Evolutionary conservation across 2,113 vertebrate species (phyloP), one percentile per base, ranked within the genome.

Genomic region (Pandion haliaetus): DNA sequence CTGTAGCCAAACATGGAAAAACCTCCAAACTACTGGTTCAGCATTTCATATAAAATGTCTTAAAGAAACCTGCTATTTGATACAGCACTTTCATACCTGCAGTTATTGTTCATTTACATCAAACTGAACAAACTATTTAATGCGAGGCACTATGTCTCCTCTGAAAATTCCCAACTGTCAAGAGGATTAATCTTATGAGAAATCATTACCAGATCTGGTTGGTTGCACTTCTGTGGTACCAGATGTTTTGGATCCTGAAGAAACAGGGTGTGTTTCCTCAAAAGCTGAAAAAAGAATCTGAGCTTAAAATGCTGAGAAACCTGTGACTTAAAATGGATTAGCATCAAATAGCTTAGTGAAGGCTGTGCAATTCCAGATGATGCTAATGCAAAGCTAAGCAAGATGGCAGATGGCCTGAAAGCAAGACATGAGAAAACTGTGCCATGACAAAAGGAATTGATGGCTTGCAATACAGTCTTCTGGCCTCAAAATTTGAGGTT

Each of bases 221-320:
- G 96, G 71, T 94, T 88, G 92, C 58, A 71, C 69, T 95, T 95
- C 96, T 94, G 50, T 45, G 61, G 79, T 86, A 82, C 81, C 70
- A 97, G 94, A 28, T 5, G 66, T 45, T 97, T 97, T 95, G 93
- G 84, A 85, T 98, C 96, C 96, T 66, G 96, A 94, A 95, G 98
- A 91, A 96, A 97, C 57, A 88, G 96, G 84, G 31, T 96, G 88
- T 69, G 87, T 97, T 98, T 96, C 95, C 95, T 94, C 96, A 95
- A 95, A 92, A 96, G 93, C 95, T 98, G 95, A 90, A 98, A 98
- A 97, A 96, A 97, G 67, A 97, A 84, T 74, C 92, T 59, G 87
- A 83, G 10, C 86, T 96, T 90, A 96, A 88, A 90, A 81, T 72
- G 59, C 61, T 88, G 93, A 89, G 29, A 54, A 13, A 61, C 40